These are phyloP conservation scores for Patiria miniata DNA, from an alignment of 35 echinoderm and acorn worm species.

Conservation along the genomic window DNA sequence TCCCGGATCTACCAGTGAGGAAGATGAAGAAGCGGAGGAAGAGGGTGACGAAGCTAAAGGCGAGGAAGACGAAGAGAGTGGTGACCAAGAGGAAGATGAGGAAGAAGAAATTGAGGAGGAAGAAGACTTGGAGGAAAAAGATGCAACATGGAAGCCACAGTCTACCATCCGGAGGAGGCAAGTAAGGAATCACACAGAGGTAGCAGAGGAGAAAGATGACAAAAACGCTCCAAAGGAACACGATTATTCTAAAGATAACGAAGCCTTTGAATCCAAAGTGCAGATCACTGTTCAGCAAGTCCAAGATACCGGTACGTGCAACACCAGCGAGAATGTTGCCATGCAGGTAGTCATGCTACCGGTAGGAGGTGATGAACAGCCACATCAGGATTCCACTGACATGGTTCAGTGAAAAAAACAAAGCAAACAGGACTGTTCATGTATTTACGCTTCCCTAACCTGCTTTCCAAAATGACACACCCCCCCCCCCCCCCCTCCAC, in stretches of 20 bases:
- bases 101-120: not conserved
- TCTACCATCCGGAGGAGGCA: conserved; percentile 1
- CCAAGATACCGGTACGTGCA: too few relatives aligned
- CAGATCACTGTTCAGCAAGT: too few relatives aligned
- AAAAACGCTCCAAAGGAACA: not conserved
- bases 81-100: not conserved
- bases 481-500: too few relatives aligned
- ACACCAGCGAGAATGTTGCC: not conserved
- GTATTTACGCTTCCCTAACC: too few relatives aligned
- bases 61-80: not conserved
- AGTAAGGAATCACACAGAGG: not conserved
- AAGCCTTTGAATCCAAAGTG: not conserved
- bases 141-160: conserved; percentile 2
- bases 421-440: too few relatives aligned
- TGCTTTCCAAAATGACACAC: too few relatives aligned
- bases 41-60: not conserved
- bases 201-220: not conserved
- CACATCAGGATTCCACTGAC: not conserved
- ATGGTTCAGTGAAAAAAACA: too few relatives aligned
- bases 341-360: not conserved
- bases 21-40: not conserved
- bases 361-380: not conserved
- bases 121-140: not conserved
- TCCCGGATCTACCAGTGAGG: not conserved
- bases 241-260: not conserved